phyloP scores from a whole-genome alignment of 2,113 vertebrate species.

The Pseudorectes ferrugineus region DNA sequence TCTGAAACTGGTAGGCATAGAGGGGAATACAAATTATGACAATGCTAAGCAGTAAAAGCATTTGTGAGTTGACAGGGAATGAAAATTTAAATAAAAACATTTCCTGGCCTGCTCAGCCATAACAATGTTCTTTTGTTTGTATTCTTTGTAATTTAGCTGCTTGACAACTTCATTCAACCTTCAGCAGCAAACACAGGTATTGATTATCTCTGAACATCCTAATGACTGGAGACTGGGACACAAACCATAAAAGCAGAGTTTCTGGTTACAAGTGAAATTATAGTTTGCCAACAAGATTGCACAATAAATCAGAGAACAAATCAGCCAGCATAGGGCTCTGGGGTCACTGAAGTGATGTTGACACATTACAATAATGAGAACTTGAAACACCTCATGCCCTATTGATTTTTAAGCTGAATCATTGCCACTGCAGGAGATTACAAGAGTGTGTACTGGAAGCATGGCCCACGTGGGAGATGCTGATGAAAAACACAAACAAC shows the following conservation, averaged over 20 bases:
- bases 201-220: slow-evolving; percentile 71
- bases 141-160: slow-evolving; percentile 66
- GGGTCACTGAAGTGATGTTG: slow-evolving; percentile 77
- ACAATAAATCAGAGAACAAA: slow-evolving; percentile 84
- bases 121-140: not conserved
- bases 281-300: slow-evolving; percentile 77
- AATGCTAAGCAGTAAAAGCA: not conserved
- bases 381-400: slow-evolving; percentile 79
- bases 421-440: slow-evolving; percentile 76
- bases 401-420: slow-evolving; percentile 80
- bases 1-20: not conserved
- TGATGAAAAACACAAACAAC: slow-evolving; percentile 71
- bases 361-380: slow-evolving; percentile 84
- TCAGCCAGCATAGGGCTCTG: slow-evolving; percentile 68
- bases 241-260: slow-evolving; percentile 70
- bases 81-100: slow-evolving; percentile 24
- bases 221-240: slow-evolving; percentile 65
- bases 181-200: slow-evolving; percentile 70
- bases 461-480: slow-evolving; percentile 57
- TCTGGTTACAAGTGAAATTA: slow-evolving; percentile 80
- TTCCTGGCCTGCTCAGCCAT: not conserved
- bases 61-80: not conserved
- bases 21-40: not conserved
- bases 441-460: slow-evolving; percentile 66
- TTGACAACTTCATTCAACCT: slow-evolving; percentile 76